Conservation (phyloP, 2,797 vertebrate genomes). For the Sebastes hubbsi region DNA sequence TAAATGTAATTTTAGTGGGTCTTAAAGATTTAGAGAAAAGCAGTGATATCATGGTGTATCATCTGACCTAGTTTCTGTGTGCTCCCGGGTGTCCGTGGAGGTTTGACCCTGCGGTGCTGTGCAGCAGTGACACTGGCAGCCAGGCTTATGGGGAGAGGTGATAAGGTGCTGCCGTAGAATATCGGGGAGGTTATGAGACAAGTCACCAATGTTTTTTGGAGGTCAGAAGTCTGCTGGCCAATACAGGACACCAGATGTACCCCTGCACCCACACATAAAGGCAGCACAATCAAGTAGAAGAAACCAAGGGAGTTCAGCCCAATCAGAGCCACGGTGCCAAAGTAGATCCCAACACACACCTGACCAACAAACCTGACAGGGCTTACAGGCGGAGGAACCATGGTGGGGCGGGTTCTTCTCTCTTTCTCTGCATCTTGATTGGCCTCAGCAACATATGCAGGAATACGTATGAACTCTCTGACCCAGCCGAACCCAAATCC, state of each 20-base stretch:
- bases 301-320: constrained; percentile 85
- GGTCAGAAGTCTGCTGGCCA: constrained; percentile 87
- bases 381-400: constrained; percentile 66
- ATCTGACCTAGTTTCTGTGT: constrained; percentile 73
- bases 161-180: constrained; percentile 88
- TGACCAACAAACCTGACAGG: constrained; percentile 85
- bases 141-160: constrained; percentile 88
- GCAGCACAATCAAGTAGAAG: constrained; percentile 88
- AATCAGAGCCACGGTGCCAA: constrained; percentile 87
- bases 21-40: not conserved
- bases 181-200: constrained; percentile 87
- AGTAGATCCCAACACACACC: constrained; percentile 89
- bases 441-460: constrained; percentile 85
- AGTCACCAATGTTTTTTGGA: constrained; percentile 80
- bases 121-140: constrained; percentile 85
- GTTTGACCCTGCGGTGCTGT: constrained; percentile 82
- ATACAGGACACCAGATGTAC: constrained; percentile 89
- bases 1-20: not conserved
- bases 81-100: constrained; percentile 7
- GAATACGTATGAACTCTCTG: constrained; percentile 88
- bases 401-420: not conserved
- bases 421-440: constrained; percentile 70
- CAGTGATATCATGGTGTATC: not conserved
- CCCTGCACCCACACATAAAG: constrained; percentile 86
- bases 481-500: constrained; percentile 88